Evolutionary conservation across 2,888 invertebrate species (phyloP).

Genomic region (Malthinus flaveolus): DNA sequence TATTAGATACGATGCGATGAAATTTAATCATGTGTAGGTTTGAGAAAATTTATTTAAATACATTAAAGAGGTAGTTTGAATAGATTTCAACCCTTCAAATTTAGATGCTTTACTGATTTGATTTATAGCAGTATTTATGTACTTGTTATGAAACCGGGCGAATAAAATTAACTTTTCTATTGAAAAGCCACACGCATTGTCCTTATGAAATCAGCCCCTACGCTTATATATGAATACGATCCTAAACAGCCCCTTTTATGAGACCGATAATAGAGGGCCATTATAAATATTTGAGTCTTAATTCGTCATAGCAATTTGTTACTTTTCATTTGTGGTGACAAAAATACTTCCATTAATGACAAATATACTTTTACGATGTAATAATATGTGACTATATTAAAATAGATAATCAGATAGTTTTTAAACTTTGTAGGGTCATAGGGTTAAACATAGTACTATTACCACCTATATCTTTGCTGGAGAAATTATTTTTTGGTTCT

Average conservation of each 20-base stretch:
- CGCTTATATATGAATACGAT: constrained; percentile 21
- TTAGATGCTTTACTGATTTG: constrained; percentile 44
- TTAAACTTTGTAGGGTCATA: too few species aligned
- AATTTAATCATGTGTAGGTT: too few species aligned
- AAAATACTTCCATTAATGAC: too few species aligned
- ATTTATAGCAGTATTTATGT: constrained; percentile 49
- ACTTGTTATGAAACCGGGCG: constrained; percentile 49
- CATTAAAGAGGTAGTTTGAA: too few species aligned
- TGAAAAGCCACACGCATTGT: constrained; percentile 27
- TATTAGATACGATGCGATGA: too few species aligned
- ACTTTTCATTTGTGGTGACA: not conserved
- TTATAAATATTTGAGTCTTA: constrained; percentile 29
- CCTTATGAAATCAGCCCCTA: constrained; percentile 21
- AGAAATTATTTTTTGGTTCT: too few species aligned
- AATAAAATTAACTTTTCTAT: constrained; percentile 37
- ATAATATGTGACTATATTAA: too few species aligned
- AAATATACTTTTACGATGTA: too few species aligned
- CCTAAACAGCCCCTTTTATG: constrained; percentile 27
- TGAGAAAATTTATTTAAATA: too few species aligned
- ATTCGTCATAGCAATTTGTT: constrained; percentile 13
- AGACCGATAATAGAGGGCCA: constrained; percentile 31
- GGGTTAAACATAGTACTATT: too few species aligned
- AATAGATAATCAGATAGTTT: too few species aligned
- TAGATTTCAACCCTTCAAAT: constrained; percentile 8
- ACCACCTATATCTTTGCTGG: too few species aligned